Evolutionary conservation across 2,888 invertebrate genomes (phyloP), one percentile per base, ranked within the genome.

Genomic region (Cryptosula pallasiana): DNA sequence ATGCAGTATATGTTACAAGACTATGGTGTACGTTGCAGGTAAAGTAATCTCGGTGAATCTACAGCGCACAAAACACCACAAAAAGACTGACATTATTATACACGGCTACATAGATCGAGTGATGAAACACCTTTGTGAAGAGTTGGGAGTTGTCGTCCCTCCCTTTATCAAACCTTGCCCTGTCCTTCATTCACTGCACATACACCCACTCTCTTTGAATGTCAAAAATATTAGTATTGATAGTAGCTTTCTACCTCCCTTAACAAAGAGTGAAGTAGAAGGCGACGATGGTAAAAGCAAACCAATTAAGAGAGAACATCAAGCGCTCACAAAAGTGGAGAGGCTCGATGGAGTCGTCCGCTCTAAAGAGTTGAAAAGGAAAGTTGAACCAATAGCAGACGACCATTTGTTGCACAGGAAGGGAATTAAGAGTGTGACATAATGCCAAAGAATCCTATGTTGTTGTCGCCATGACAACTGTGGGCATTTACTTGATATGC

Each of bases 61-160:
- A 72, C 99, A 99, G 84, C 91, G 93, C n/a, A 99, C 98, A 1
- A 96, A 97, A 88, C 94, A 95, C 87, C 94, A 96, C 81, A 92
- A 92, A 81, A 93, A 94, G 86, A 92, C 95, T 32, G 92, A 95
- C 84, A 85, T 97, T 73, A 88, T 92, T 69, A 94, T 97, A 76
- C 91, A 94, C 80, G 89, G 91, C 23, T 95, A 93, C 85, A 93
- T 95, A 0, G 96, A 97, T 83, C 90, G 90, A 72, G 89, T 96
- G 69, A 82, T 84, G 83, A 76, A 71, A n/a, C 69, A 73, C 34
- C 73, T 84, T 32, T 83, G 78, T 54, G 70, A 36, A n/a, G 5
- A 9, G 29, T 45, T 70, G 3, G 70, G 70, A 54, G 70, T 70
- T 36, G 55, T 29, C 23, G 70, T 70, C 9, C 25, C 45, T 29